These are phyloP conservation scores for Scaptomyza reducta DNA, from an alignment of 2,888 invertebrate genomes.

Conservation along the genomic window DNA sequence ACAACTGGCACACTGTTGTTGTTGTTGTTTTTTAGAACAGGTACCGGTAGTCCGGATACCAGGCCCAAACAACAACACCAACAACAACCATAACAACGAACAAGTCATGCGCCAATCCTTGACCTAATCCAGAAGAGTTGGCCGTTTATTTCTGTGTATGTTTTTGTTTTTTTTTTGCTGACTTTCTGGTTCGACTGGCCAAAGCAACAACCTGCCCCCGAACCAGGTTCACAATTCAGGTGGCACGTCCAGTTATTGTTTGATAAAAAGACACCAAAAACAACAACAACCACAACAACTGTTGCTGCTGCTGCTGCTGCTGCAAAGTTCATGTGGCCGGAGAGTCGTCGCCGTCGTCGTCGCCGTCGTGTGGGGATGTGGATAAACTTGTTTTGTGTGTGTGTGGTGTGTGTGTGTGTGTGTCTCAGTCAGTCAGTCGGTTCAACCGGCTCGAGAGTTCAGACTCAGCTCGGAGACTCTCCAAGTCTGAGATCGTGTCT, in stretches of 20 bases:
- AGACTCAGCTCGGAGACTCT: slow-evolving; percentile 25
- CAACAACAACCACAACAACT: slow-evolving; percentile 10
- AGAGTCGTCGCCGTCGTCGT: slow-evolving; percentile 6
- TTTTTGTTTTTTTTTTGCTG: slow-evolving; percentile 37
- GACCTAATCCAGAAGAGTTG: slow-evolving; percentile 80
- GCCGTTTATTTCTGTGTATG: no score
- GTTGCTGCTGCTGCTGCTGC: slow-evolving; percentile 47
- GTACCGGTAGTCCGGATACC: slow-evolving; percentile 70
- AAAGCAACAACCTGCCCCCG: slow-evolving; percentile 49
- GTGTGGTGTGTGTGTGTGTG: slow-evolving; percentile 1
- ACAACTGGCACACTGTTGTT: slow-evolving; percentile 35
- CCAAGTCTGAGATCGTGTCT: slow-evolving; percentile 46
- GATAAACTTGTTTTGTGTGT: slow-evolving; percentile 68
- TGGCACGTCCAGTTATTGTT: slow-evolving; percentile 65
- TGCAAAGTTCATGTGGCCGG: slow-evolving; percentile 22
- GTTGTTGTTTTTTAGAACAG: slow-evolving; percentile 71
- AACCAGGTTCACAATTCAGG: slow-evolving; percentile 66
- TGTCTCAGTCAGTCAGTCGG: slow-evolving; percentile 41
- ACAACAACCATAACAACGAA: slow-evolving; percentile 44
- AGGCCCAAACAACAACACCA: slow-evolving; percentile 61
- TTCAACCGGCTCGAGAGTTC: slow-evolving; percentile 57
- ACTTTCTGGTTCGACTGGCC: slow-evolving; percentile 71
- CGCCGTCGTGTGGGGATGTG: slow-evolving; percentile 66
- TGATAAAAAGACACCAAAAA: slow-evolving; percentile 57
- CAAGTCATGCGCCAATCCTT: slow-evolving; percentile 75